Base-by-base conservation (phyloP, 2,888 invertebrate genomes). In the Eilema sororculum region DNA sequence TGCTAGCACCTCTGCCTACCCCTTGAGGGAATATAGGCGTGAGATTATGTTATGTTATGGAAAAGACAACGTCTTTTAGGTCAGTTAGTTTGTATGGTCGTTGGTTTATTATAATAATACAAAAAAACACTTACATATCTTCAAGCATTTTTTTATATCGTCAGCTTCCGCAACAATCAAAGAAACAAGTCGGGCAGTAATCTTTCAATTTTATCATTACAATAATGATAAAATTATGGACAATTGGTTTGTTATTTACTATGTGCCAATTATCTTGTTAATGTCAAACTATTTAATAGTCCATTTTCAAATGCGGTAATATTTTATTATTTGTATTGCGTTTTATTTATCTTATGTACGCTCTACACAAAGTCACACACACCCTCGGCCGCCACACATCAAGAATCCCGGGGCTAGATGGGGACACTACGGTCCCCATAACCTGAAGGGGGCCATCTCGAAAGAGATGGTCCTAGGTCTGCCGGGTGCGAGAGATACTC, bases 191-290 rank as follows among this genome's bases (percentile, higher is more conserved):
- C 62, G 13, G 33, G 41, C 69, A 65, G 73, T 77, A 60, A 68
- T 80, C 70, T n/a, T 65, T 10, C 70, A 71, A 80, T 77, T 71
- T 74, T 60, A 71, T 70, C 71, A 82, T 80, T 80, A 82, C 56
- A 64, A 68, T 80, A 75, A 80, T 82, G 76, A 80, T 71, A 66
- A 74, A 82, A 80, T 81, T 65, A 70, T 69, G 30, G 63, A 64
- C 65, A 73, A 68, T 57, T 71, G 66, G 71, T 69, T 77, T 69
- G 28, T 65, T 60, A 67, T 57, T 72, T 69, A 71, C 69, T 78
- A 80, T 78, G 61, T 76, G 64, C 22, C 64, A 56, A 78, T 78
- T 72, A 80, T 67, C 62, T 73, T 37, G 68, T 73, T 75, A 75
- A 68, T 65, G 58, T 12, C 41, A 20, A 46, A 25, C 20, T 46